Conservation (phyloP, 2,797 vertebrate genomes). For the Poecilia picta region DNA sequence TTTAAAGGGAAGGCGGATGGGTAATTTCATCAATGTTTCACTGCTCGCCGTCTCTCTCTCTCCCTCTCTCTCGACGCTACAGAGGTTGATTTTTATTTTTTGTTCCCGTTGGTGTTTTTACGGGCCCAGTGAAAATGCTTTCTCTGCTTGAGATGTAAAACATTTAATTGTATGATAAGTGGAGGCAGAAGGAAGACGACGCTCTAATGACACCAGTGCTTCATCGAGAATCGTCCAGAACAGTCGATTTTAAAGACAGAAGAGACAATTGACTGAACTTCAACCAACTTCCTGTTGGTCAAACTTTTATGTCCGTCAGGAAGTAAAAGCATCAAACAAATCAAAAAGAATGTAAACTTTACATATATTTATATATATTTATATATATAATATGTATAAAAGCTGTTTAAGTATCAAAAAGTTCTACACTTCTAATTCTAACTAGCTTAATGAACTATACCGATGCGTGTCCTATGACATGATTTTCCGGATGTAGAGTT, state of each 20-base stretch:
- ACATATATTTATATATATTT: no score
- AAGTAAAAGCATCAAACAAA: background rate
- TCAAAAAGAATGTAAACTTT: background rate
- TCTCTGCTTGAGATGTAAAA: background rate
- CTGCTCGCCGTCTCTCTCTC: conserved; percentile 33
- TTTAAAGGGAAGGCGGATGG: conserved; percentile 55
- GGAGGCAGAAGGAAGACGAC: background rate
- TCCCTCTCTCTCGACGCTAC: conserved; percentile 19
- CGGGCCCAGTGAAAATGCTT: background rate
- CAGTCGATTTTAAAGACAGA: background rate
- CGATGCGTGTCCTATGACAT: no score
- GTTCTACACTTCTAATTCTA: background rate
- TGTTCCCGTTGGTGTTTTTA: conserved; percentile 22
- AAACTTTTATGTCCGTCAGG: background rate
- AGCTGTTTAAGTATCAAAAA: background rate
- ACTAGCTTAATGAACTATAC: background rate
- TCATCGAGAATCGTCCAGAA: background rate
- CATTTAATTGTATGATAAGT: background rate
- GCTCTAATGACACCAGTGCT: background rate
- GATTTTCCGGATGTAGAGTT: background rate
- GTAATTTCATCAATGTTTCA: conserved; percentile 71
- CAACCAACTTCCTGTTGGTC: background rate
- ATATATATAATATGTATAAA: background rate
- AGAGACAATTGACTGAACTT: background rate
- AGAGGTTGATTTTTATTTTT: conserved; percentile 41